phyloP scores from a whole-genome alignment of 2,113 vertebrate species.

The Aphyosemion australe region DNA sequence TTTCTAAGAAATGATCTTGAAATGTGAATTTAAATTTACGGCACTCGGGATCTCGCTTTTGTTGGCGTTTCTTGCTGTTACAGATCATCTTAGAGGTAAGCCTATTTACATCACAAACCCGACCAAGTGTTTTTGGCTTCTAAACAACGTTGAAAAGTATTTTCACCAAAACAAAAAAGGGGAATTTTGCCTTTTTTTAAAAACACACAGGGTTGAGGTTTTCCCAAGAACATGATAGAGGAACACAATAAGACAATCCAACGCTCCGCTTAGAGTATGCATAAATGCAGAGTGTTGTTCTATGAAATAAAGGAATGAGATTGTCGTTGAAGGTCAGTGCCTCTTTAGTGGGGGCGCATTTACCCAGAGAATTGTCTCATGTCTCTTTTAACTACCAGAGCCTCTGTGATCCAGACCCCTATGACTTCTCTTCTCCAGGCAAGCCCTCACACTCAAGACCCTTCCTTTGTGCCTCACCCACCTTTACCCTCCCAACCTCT shows the following conservation, averaged over 20 bases:
- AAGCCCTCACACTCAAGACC: conserved; percentile 41
- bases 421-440: conserved; percentile 30
- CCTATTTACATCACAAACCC: background rate
- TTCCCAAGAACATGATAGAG: background rate
- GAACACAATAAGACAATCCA: background rate
- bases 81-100: background rate
- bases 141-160: background rate
- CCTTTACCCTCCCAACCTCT: conserved; percentile 49
- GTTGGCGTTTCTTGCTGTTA: background rate
- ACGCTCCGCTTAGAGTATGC: background rate
- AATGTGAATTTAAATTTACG: background rate
- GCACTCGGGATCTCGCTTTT: no score
- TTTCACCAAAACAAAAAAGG: no score
- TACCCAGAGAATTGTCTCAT: conserved; percentile 30
- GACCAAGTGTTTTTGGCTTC: background rate
- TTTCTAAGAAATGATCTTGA: background rate
- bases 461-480: conserved; percentile 55
- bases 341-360: conserved; percentile 10
- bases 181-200: background rate
- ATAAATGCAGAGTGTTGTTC: conserved; percentile 7
- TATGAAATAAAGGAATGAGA: conserved; percentile 11
- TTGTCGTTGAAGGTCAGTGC: conserved; percentile 53
- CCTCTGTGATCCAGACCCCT: conserved; percentile 34
- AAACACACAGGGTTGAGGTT: background rate
- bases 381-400: conserved; percentile 44